These are phyloP conservation scores for Tetramorium bicarinatum DNA, from an alignment of 2,888 invertebrate genomes.

Conservation along the genomic window DNA sequence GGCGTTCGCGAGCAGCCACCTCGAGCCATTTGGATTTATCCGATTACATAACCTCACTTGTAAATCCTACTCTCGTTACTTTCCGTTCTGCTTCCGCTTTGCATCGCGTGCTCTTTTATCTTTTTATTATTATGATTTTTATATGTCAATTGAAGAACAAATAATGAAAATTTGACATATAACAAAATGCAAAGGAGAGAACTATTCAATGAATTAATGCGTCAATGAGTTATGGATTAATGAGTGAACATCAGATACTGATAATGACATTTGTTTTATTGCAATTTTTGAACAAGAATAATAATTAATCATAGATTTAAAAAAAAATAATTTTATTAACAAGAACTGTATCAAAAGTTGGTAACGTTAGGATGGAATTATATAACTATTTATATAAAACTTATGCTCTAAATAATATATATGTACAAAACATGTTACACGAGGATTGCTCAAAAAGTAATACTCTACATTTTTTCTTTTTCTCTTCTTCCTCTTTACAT, in stretches of 20 bases:
- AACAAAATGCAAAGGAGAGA: not conserved
- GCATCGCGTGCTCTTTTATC: not conserved
- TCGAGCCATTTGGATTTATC: no score
- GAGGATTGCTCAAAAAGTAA: no score
- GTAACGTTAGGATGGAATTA: conserved; percentile 1
- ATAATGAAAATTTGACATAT: not conserved
- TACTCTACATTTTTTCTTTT: no score
- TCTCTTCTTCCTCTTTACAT: no score
- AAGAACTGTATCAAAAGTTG: conserved; percentile 2
- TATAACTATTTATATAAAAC: conserved; percentile 10
- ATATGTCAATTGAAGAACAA: not conserved
- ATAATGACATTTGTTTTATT: not conserved
- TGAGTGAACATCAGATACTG: no score
- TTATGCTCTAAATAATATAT: not conserved
- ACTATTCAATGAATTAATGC: not conserved
- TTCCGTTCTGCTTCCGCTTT: not conserved
- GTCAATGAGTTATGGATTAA: no score
- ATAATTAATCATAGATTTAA: not conserved
- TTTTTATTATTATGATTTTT: not conserved
- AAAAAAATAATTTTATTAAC: conserved; percentile 1
- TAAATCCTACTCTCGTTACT: not conserved
- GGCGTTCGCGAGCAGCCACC: not conserved
- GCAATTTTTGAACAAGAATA: not conserved
- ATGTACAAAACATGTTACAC: not conserved
- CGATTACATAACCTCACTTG: not conserved